A percentile compares a stretch with the other conserved stretches of the same genome.
Evolutionary conservation across 2,113 vertebrate species (phyloP).

Genomic region (Telmatochromis sp.): DNA sequence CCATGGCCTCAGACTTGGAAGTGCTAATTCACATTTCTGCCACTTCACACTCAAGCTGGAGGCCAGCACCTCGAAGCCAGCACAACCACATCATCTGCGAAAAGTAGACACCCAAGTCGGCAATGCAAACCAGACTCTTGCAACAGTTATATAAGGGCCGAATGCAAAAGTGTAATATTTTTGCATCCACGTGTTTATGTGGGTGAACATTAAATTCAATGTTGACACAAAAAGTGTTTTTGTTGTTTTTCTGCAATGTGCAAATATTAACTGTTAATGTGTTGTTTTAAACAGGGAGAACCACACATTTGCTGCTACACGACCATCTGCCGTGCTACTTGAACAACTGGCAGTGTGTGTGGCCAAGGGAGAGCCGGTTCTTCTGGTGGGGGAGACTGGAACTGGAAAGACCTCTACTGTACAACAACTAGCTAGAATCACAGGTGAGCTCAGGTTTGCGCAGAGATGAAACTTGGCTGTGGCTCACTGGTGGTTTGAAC

Average conservation of each 20-base stretch:
- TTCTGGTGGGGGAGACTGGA: conserved; percentile 94
- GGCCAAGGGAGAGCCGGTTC: conserved; percentile 82
- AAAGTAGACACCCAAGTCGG: not conserved
- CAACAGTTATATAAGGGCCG: not conserved
- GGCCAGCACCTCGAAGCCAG: not conserved
- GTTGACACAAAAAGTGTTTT: not conserved
- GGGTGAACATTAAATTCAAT: not conserved
- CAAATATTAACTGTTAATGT: not conserved
- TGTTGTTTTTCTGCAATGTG: not conserved
- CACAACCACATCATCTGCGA: not conserved
- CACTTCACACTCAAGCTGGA: not conserved
- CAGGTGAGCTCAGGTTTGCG: conserved; percentile 61
- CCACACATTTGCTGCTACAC: conserved; percentile 86
- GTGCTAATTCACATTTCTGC: not conserved
- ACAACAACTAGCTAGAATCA: conserved; percentile 85
- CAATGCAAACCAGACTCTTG: not conserved
- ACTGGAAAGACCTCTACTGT: conserved; percentile 95
- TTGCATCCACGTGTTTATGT: not conserved
- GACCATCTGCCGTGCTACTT: conserved; percentile 84
- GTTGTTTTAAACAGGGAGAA: conserved; percentile 61
- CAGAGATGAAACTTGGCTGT: not conserved
- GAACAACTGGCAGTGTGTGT: conserved; percentile 91
- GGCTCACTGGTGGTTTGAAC: not conserved
- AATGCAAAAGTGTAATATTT: not conserved
- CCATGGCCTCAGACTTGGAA: not conserved